Evolutionary conservation across 2,113 vertebrate genomes (phyloP).

Genomic region (Loxodonta africana): DNA sequence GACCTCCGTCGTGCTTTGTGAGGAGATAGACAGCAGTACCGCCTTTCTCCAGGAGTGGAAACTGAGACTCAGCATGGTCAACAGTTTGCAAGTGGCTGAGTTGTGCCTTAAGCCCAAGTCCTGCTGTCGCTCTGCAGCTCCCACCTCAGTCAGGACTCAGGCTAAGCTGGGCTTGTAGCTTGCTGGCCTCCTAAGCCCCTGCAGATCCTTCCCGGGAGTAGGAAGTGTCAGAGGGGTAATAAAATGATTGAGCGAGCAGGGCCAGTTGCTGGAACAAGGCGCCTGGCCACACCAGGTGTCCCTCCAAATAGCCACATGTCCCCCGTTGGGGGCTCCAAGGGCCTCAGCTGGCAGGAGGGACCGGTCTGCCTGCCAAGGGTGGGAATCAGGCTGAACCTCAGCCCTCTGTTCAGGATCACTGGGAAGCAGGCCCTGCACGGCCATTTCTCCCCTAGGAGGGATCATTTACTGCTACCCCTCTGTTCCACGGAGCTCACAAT

Average conservation of each 20-base stretch:
- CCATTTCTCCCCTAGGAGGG: background rate
- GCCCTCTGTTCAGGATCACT: background rate
- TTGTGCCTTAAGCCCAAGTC: background rate
- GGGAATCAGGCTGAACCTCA: background rate
- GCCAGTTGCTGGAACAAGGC: slow-evolving; percentile 44
- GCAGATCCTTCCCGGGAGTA: slow-evolving; percentile 67
- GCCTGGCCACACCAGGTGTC: slow-evolving; percentile 78
- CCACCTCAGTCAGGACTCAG: background rate
- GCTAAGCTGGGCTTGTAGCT: slow-evolving; percentile 41
- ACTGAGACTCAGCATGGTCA: slow-evolving; percentile 11
- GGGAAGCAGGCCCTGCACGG: background rate
- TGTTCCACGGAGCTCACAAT: background rate
- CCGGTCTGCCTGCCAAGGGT: background rate
- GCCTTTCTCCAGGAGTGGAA: background rate
- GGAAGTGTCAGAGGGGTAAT: slow-evolving; percentile 79
- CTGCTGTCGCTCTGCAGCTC: background rate
- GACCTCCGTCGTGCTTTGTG: background rate
- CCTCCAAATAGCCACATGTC: slow-evolving; percentile 68
- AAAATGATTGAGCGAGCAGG: slow-evolving; percentile 79
- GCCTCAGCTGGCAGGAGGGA: background rate
- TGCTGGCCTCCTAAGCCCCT: slow-evolving; percentile 58
- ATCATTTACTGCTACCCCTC: no score
- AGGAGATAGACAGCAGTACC: background rate
- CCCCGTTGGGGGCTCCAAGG: background rate
- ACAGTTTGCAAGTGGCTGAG: background rate